phyloP scores from a whole-genome alignment of 2,797 vertebrate species.

The Geotrypetes seraphini region DNA sequence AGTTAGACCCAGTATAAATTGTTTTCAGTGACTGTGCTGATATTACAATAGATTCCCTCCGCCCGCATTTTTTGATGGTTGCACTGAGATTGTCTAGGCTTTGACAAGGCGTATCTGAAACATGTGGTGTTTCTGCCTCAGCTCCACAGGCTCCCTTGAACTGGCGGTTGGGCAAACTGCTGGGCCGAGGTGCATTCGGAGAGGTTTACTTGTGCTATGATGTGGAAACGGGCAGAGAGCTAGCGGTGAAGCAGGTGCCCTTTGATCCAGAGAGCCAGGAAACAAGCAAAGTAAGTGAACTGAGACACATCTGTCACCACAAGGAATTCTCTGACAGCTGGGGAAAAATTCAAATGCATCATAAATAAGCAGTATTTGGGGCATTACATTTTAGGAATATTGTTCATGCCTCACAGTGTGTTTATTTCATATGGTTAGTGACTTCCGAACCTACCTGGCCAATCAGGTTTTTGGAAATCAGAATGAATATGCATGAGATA shows the following conservation, averaged over 20 bases:
- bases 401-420: too few species aligned
- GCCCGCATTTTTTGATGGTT: neutral
- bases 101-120: neutral
- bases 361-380: too few species aligned
- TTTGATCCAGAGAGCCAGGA: constrained; percentile 83
- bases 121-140: constrained; percentile 20
- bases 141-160: constrained; percentile 82
- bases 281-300: constrained; percentile 73
- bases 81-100: neutral
- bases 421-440: too few species aligned
- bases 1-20: too few species aligned
- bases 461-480: too few species aligned
- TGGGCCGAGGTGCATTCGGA: constrained; percentile 83
- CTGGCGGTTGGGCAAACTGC: constrained; percentile 84
- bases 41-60: neutral
- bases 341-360: too few species aligned
- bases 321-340: too few species aligned
- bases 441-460: too few species aligned
- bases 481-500: too few species aligned
- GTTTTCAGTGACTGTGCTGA: rapidly evolving
- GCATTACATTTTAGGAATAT: too few species aligned
- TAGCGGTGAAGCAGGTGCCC: constrained; percentile 86
- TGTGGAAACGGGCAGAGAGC: constrained; percentile 79
- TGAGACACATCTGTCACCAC: too few species aligned
- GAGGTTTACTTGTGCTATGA: constrained; percentile 90